Percentiles rank a stretch among this genome's conserved stretches.
phyloP scores from a whole-genome alignment of 2,888 invertebrate species.

The Apamea monoglypha region DNA sequence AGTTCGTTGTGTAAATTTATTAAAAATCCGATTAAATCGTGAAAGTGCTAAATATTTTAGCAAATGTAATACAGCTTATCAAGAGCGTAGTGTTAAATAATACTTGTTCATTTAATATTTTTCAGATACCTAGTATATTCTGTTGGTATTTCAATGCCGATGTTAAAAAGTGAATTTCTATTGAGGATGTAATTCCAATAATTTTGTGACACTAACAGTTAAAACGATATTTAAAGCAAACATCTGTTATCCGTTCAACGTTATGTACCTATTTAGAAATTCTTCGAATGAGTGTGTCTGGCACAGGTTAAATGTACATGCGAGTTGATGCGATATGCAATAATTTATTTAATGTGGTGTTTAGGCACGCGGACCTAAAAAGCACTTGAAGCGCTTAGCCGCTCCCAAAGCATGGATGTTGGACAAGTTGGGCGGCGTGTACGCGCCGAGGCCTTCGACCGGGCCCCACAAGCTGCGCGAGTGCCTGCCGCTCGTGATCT shows the following conservation, averaged over 20 bases:
- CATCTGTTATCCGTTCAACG: neutral
- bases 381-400: slow-evolving; percentile 99
- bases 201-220: neutral
- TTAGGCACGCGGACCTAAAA: slow-evolving; percentile 99
- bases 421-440: slow-evolving; percentile 99
- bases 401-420: slow-evolving; percentile 99
- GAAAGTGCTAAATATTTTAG: slow-evolving; percentile 38
- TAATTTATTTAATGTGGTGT: slow-evolving; percentile 65
- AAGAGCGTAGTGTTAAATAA: neutral
- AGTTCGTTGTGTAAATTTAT: slow-evolving; percentile 72
- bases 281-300: neutral
- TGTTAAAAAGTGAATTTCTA: slow-evolving; percentile 21
- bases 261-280: neutral
- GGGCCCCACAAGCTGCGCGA: slow-evolving; percentile 99
- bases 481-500: slow-evolving; percentile 98
- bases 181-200: neutral
- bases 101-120: slow-evolving; percentile 48
- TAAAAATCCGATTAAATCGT: slow-evolving; percentile 80
- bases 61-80: neutral
- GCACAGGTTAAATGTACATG: slow-evolving; percentile 52
- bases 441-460: slow-evolving; percentile 98
- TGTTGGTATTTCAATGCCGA: slow-evolving; percentile 29
- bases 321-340: neutral
- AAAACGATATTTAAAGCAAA: neutral
- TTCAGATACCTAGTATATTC: neutral